Percentiles rank a stretch among this genome's conserved stretches.
phyloP scores from a whole-genome alignment of 2,888 invertebrate species.

The Nebria brevicollis region DNA sequence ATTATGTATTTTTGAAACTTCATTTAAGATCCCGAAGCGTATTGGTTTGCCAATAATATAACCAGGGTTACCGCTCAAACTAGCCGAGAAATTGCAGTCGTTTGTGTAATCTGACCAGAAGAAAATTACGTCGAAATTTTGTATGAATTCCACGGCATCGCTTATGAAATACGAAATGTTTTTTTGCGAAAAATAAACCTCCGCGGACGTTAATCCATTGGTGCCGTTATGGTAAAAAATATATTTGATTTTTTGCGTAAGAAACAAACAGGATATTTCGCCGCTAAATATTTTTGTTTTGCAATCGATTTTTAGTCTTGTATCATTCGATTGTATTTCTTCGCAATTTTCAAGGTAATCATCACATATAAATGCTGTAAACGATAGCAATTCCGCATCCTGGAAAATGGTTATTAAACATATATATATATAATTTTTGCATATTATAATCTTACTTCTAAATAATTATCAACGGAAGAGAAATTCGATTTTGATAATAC shows the following conservation, averaged over 20 bases:
- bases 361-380: constrained; percentile 57
- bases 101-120: constrained; percentile 56
- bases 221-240: constrained; percentile 62
- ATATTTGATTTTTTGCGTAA: constrained; percentile 57
- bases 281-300: constrained; percentile 50
- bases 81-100: constrained; percentile 53
- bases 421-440: constrained; percentile 5
- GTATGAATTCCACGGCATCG: constrained; percentile 50
- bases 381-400: constrained; percentile 53
- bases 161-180: constrained; percentile 51
- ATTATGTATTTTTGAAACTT: constrained; percentile 33
- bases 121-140: constrained; percentile 57
- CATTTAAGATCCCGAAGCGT: constrained; percentile 53
- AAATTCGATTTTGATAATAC: constrained; percentile 55
- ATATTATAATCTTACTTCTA: constrained; percentile 53
- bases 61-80: constrained; percentile 80
- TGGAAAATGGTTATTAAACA: constrained; percentile 51
- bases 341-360: constrained; percentile 54
- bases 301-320: constrained; percentile 49
- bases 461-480: constrained; percentile 52
- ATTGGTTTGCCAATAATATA: constrained; percentile 76
- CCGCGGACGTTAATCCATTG: constrained; percentile 59
- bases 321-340: constrained; percentile 49
- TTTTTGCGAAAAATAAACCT: constrained; percentile 55
- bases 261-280: constrained; percentile 55